These are phyloP conservation scores for Corythornis cristatus DNA, from an alignment of 2,113 vertebrate species.

Conservation along the genomic window DNA sequence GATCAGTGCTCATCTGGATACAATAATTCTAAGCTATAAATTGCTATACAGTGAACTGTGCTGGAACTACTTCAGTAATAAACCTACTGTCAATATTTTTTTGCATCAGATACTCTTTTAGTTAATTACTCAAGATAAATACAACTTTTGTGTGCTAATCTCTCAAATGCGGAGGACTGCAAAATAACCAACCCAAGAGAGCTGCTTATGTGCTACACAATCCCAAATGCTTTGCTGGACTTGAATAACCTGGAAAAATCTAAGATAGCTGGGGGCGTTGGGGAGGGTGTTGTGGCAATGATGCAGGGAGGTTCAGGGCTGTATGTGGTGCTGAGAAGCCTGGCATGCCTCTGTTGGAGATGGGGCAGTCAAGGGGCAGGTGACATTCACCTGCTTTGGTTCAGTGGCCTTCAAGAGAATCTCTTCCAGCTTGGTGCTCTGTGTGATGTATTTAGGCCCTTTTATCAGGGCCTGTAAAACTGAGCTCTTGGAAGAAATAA, in stretches of 20 bases:
- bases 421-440: neutral
- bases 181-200: neutral
- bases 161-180: neutral
- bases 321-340: neutral
- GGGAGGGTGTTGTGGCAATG: neutral
- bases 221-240: neutral
- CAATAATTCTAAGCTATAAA: neutral
- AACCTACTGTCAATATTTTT: neutral
- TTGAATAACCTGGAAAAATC: neutral
- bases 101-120: neutral
- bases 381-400: neutral
- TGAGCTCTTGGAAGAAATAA: neutral
- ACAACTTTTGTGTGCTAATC: neutral
- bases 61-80: neutral
- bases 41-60: neutral
- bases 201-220: neutral
- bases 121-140: neutral
- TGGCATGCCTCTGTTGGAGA: neutral
- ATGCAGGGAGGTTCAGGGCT: neutral
- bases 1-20: neutral
- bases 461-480: neutral
- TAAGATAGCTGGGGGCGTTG: neutral
- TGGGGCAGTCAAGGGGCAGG: neutral
- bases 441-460: neutral
- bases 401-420: neutral